Conservation (phyloP, 2,113 vertebrate genomes). For the Chaetops frenatus region DNA sequence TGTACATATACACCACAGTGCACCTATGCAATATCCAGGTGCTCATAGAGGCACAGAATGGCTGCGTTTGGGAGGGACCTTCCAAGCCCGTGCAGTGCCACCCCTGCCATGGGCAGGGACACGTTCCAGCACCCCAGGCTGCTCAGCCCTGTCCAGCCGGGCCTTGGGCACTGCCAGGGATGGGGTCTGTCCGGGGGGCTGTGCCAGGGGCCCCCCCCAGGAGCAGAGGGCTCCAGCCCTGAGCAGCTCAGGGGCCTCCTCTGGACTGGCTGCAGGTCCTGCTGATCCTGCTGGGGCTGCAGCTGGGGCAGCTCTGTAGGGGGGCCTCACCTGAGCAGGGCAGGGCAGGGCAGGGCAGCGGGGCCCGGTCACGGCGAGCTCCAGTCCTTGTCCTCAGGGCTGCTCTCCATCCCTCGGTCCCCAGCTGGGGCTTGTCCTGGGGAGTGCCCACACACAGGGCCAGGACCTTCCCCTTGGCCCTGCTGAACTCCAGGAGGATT, state of each 20-base stretch:
- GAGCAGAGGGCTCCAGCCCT: neutral
- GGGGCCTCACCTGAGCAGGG: too few species aligned
- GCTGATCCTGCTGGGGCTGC: neutral
- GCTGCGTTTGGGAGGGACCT: neutral
- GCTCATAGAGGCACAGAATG: accelerated
- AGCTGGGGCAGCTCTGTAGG: neutral
- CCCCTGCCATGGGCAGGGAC: neutral
- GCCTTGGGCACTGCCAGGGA: neutral
- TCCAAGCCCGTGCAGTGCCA: neutral
- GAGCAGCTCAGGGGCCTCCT: neutral
- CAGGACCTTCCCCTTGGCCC: neutral
- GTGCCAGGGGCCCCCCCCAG: neutral
- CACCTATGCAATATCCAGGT: accelerated
- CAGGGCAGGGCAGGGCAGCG: neutral
- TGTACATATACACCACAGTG: accelerated
- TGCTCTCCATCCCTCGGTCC: neutral
- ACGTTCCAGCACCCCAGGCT: neutral
- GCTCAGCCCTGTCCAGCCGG: neutral
- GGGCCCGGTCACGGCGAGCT: neutral
- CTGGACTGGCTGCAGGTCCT: neutral
- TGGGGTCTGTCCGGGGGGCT: accelerated
- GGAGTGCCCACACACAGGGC: neutral
- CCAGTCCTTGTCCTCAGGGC: neutral
- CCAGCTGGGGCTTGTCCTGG: neutral
- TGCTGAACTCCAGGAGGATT: neutral